phyloP scores from a whole-genome alignment of 2,797 vertebrate species.

The Aphelocoma californica region DNA sequence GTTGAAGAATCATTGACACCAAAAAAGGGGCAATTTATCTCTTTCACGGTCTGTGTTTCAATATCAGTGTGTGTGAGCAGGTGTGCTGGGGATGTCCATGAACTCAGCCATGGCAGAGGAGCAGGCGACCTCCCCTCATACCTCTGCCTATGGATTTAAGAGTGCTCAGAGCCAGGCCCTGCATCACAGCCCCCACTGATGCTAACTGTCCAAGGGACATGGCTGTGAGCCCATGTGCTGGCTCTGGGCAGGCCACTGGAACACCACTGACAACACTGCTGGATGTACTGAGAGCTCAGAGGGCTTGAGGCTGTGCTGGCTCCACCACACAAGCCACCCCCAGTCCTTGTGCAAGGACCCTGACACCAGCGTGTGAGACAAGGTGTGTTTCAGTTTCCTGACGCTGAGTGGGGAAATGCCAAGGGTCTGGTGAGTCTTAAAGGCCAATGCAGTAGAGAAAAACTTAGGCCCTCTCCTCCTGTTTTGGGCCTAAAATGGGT shows the following conservation, averaged over 20 bases:
- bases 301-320: background rate
- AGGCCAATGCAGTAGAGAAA: background rate
- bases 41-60: background rate
- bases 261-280: accelerated
- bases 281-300: background rate
- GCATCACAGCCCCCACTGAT: background rate
- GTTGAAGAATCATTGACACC: background rate
- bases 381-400: background rate
- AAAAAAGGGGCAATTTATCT: background rate
- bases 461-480: background rate
- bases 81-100: background rate
- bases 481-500: background rate
- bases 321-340: accelerated
- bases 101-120: background rate
- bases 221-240: accelerated
- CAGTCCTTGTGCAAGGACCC: no score
- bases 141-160: background rate
- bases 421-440: background rate
- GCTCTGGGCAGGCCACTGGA: background rate
- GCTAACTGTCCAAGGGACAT: accelerated
- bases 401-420: background rate
- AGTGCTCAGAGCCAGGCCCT: background rate
- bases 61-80: background rate
- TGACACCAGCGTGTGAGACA: accelerated
- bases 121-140: accelerated